phyloP scores from a whole-genome alignment of 1,140 invertebrate species.

The Brachystomella parvula region DNA sequence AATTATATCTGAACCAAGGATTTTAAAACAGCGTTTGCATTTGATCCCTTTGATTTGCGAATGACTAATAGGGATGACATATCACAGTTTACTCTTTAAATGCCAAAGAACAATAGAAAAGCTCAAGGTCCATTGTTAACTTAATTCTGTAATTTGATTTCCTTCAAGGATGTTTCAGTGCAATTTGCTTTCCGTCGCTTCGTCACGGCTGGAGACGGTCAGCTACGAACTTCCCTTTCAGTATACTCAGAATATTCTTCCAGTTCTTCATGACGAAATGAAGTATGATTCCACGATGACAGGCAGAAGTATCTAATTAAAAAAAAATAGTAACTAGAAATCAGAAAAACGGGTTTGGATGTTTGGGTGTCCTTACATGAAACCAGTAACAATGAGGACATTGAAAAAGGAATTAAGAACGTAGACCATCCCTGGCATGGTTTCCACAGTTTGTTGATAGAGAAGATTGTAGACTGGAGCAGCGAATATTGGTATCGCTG shows the following conservation, averaged over 20 bases:
- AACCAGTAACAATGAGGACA: conserved; percentile 6
- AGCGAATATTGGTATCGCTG: conserved; percentile 28
- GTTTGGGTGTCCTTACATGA: conserved; percentile 15
- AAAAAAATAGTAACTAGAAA: too few species aligned
- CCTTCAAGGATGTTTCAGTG: neutral
- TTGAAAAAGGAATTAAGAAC: conserved; percentile 10
- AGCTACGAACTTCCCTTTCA: neutral
- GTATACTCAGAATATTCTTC: neutral
- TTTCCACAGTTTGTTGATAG: conserved; percentile 11
- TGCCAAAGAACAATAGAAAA: too few species aligned
- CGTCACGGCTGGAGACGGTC: too few species aligned
- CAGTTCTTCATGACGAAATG: neutral
- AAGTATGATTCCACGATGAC: neutral
- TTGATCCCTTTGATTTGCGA: too few species aligned
- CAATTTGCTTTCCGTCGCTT: neutral
- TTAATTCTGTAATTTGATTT: neutral
- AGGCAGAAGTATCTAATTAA: neutral
- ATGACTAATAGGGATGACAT: too few species aligned
- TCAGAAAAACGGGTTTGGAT: neutral
- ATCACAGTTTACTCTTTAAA: neutral
- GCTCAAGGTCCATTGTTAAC: neutral
- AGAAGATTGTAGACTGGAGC: conserved; percentile 24
- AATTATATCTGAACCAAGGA: too few species aligned
- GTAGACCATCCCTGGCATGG: conserved; percentile 24
- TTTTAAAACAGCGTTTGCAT: too few species aligned